These are phyloP conservation scores for Cyclopterus lumpus DNA, from an alignment of 2,797 vertebrate species.

Conservation along the genomic window DNA sequence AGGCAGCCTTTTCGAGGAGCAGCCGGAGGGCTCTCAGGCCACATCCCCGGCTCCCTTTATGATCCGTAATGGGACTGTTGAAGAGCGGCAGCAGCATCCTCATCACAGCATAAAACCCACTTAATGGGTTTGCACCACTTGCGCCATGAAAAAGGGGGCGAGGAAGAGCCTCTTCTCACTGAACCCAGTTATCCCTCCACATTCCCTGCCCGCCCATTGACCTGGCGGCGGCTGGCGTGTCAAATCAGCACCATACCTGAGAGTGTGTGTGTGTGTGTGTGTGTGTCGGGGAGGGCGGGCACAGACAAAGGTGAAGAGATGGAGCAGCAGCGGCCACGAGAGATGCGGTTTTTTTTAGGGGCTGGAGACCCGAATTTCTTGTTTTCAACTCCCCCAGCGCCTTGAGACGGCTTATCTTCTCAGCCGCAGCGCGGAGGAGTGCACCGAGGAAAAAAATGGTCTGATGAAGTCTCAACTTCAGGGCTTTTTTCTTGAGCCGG, in stretches of 20 bases:
- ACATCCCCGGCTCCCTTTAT: slow-evolving; percentile 77
- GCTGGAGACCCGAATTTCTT: slow-evolving; percentile 47
- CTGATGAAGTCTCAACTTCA: slow-evolving; percentile 62
- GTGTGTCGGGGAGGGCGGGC: not conserved
- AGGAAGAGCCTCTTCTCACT: slow-evolving; percentile 68
- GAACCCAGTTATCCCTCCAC: slow-evolving; percentile 61
- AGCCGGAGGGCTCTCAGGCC: slow-evolving; percentile 69
- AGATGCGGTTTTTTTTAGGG: slow-evolving; percentile 33
- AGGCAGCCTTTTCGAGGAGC: slow-evolving; percentile 44
- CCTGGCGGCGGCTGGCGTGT: slow-evolving; percentile 34
- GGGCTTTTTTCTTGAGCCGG: not conserved
- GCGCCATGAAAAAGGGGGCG: slow-evolving; percentile 69
- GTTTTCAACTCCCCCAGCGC: slow-evolving; percentile 45
- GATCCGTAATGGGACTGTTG: slow-evolving; percentile 80
- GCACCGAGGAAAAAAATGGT: slow-evolving; percentile 36
- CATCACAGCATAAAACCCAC: slow-evolving; percentile 75
- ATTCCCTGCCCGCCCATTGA: slow-evolving; percentile 25
- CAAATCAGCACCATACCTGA: slow-evolving; percentile 6
- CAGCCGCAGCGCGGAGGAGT: slow-evolving; percentile 47
- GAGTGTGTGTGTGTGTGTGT: not conserved
- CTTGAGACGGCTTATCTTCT: slow-evolving; percentile 70
- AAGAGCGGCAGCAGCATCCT: slow-evolving; percentile 71
- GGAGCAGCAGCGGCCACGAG: slow-evolving; percentile 36
- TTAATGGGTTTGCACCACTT: slow-evolving; percentile 65
- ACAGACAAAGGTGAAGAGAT: slow-evolving; percentile 33